Base-by-base conservation (phyloP, 2,888 invertebrate species). In the Ormyrus nitidulus region DNA sequence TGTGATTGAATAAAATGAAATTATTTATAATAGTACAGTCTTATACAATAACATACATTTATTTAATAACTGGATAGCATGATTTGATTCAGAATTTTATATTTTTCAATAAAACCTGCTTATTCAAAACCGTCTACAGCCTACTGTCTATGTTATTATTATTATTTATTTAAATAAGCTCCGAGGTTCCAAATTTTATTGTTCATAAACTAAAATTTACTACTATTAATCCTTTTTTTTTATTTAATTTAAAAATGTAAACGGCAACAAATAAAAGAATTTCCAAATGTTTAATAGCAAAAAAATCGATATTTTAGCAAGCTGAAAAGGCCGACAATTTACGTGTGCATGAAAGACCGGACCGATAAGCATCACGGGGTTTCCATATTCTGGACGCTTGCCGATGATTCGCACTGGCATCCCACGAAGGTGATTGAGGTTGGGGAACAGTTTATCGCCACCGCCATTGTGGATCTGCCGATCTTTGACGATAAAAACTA, bases 391-490 rank as follows among this genome's bases (percentile, higher is more conserved):
- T 90, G 90, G 90, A 79, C 83, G 6, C 81, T 84, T 49, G 69
- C 51, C 10, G 83, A 85, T 5, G 80, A 83, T 13, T 79, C 73
- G 5, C 82, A 84, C 49, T 88, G 88, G 86, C 79, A 77, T 59
- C 84, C 79, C 53, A 85, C 83, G 11, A 81, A 84, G 1, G 72
- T 79, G n/a, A 83, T 89, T 51, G 61, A 71, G 0, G 49, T 85
- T 0, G 75, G 82, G 0, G 65, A 83, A 5, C 68, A 84, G 0
- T 75, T 85, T 0, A 76, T 86, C 0, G 90, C 87, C 0, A 87
- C 86, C 0, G 81, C 85, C 0, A 86, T 85, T 4, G 79, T 90
- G 0, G 87, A 88, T 79, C 75, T 90, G 44, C 89, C 90, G 0
- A 81, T 66, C 11, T 90, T 90, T 59, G 82, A 85, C 5, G 59